Evolutionary conservation across 2,888 invertebrate genomes (phyloP).

Genomic region (Elegia similella): DNA sequence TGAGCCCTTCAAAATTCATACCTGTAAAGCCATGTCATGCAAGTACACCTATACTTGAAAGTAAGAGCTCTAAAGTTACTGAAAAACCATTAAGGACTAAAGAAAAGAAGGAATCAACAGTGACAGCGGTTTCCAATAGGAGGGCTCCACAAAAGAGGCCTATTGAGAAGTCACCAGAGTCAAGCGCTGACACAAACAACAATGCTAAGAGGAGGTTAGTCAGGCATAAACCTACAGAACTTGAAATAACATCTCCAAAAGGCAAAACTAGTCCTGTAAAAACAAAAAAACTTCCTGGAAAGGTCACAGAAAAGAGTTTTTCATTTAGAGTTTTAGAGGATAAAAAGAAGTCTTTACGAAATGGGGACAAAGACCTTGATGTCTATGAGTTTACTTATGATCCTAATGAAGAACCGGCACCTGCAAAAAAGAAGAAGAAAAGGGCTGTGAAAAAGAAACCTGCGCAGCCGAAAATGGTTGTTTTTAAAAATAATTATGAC

Average conservation of each 20-base stretch:
- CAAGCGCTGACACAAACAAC: conserved; percentile 50
- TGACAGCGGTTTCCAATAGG: conserved; percentile 17
- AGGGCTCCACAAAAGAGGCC: conserved; percentile 24
- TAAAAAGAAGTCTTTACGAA: conserved; percentile 36
- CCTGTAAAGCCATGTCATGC: conserved; percentile 58
- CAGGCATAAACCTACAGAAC: conserved; percentile 22
- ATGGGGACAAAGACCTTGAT: conserved; percentile 49
- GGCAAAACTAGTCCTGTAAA: conserved; percentile 25
- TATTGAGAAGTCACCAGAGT: conserved; percentile 25
- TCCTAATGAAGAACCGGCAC: conserved; percentile 67
- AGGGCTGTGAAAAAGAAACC: conserved; percentile 46
- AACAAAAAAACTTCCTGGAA: conserved; percentile 28
- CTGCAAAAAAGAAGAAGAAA: conserved; percentile 65
- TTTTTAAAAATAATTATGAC: conserved; percentile 59
- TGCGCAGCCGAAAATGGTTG: conserved; percentile 47
- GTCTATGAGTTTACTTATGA: conserved; percentile 76
- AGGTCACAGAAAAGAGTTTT: conserved; percentile 35
- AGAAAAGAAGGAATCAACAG: conserved; percentile 16
- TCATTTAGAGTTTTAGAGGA: conserved; percentile 57
- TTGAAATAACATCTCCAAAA: conserved; percentile 19
- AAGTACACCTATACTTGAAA: conserved; percentile 55
- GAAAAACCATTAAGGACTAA: conserved; percentile 2
- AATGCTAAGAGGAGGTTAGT: conserved; percentile 36
- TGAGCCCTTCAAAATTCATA: conserved; percentile 59
- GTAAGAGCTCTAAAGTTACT: conserved; percentile 25